A percentile compares a stretch with the other conserved stretches of the same genome.
Conservation (phyloP, 2,888 invertebrate species). For the Lymantria monacha region DNA sequence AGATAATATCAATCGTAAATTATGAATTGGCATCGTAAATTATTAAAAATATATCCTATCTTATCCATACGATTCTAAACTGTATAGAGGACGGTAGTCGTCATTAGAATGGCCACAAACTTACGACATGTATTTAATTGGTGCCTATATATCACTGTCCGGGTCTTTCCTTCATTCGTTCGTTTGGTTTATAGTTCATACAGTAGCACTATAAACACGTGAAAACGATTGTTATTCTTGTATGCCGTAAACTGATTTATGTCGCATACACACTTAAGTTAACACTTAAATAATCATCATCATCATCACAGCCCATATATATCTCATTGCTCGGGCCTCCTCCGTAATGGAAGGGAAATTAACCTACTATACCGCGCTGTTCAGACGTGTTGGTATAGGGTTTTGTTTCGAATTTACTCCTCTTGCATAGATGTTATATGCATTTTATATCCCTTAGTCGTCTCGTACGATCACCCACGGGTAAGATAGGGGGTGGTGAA, state of each 20-base stretch:
- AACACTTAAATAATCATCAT: no score
- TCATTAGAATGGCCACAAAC: slow-evolving; percentile 71
- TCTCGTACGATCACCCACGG: no score
- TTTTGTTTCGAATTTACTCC: no score
- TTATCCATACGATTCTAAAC: slow-evolving; percentile 24
- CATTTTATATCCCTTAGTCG: no score
- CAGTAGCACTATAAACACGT: slow-evolving; percentile 75
- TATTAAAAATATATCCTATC: neutral
- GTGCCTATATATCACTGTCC: slow-evolving; percentile 64
- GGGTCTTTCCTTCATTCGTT: slow-evolving; percentile 51
- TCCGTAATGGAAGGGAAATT: no score
- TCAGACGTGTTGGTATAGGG: no score
- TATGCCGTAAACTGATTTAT: slow-evolving; percentile 27
- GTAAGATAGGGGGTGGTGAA: no score
- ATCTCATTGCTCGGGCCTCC: no score
- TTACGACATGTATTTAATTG: slow-evolving; percentile 73
- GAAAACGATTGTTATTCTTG: slow-evolving; percentile 57
- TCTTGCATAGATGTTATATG: no score
- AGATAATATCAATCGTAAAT: neutral
- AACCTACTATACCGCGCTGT: no score
- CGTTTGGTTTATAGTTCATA: slow-evolving; percentile 60
- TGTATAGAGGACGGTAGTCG: slow-evolving; percentile 52
- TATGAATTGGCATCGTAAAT: neutral
- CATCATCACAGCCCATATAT: no score
- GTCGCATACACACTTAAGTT: slow-evolving; percentile 10